Percentiles rank a stretch among this genome's conserved stretches.
These are phyloP conservation scores for Chloropsis cyanopogon DNA, from an alignment of 2,113 vertebrate species.

Conservation along the genomic window DNA sequence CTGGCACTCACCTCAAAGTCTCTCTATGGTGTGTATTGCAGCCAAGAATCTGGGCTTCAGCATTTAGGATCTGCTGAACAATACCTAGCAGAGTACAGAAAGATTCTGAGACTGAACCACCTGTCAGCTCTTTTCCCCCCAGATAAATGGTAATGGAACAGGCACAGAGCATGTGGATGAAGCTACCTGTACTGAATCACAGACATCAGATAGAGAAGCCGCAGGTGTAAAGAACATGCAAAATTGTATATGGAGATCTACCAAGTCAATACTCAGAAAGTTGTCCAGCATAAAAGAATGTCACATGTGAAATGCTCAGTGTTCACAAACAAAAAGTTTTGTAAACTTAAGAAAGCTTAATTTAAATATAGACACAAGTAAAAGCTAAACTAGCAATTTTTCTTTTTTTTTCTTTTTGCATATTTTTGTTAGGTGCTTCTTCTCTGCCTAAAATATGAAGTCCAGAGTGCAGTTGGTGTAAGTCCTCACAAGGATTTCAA, in stretches of 20 bases:
- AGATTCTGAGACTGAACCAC: neutral
- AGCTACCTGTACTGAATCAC: neutral
- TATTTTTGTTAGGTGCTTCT: slow-evolving; percentile 68
- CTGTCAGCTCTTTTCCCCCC: neutral
- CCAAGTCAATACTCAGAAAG: slow-evolving; percentile 14
- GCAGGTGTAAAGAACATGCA: neutral
- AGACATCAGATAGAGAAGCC: neutral
- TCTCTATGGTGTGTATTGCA: neutral
- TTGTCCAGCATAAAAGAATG: slow-evolving; percentile 38
- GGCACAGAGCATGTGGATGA: neutral
- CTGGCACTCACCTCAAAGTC: neutral
- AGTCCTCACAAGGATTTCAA: slow-evolving; percentile 49
- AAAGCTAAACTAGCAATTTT: slow-evolving; percentile 30
- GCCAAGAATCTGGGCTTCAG: neutral
- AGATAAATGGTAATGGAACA: neutral
- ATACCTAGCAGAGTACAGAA: neutral
- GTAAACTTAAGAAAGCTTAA: slow-evolving; percentile 57
- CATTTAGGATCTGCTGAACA: neutral
- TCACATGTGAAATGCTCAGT: slow-evolving; percentile 36
- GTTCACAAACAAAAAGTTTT: slow-evolving; percentile 34
- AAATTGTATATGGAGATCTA: neutral
- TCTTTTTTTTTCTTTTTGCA: slow-evolving; percentile 53
- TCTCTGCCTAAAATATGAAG: slow-evolving; percentile 62
- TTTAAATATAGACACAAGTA: slow-evolving; percentile 54
- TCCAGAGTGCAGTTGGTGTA: slow-evolving; percentile 60